Conservation (phyloP, 2,797 vertebrate species). For the Heteromormyrus szaboi region DNA sequence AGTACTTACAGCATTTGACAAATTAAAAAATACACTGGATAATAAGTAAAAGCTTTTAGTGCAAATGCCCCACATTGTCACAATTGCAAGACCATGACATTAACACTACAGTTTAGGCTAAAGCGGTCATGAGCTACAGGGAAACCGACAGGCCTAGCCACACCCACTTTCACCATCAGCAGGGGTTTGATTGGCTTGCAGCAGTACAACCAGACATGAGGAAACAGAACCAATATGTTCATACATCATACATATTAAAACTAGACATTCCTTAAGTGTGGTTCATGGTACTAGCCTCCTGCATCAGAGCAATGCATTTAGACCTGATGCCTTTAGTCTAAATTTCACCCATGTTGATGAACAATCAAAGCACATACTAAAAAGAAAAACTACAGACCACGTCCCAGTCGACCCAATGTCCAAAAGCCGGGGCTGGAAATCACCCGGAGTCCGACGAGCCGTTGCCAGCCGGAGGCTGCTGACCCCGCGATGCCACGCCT, state of each 20-base stretch:
- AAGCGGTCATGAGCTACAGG: not conserved
- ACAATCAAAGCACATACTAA: not conserved
- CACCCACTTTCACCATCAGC: not conserved
- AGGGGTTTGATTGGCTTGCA: constrained; percentile 2
- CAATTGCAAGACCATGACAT: not conserved
- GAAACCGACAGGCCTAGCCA: not conserved
- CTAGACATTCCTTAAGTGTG: not conserved
- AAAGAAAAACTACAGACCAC: constrained; percentile 1
- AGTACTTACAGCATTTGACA: not conserved
- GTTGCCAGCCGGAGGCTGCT: not conserved
- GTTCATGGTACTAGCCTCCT: not conserved
- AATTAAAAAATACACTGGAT: constrained; percentile 1
- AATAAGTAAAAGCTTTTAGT: constrained; percentile 16
- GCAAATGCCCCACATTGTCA: constrained; percentile 6
- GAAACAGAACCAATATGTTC: not conserved
- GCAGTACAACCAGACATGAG: too few species aligned
- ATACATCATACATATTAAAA: constrained; percentile 40
- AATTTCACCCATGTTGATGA: constrained; percentile 18
- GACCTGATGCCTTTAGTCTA: not conserved
- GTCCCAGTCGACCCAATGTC: not conserved
- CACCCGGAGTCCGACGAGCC: not conserved
- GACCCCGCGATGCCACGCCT: not conserved
- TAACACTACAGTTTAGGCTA: not conserved
- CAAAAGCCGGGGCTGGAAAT: not conserved
- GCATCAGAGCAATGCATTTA: not conserved